phyloP scores from a whole-genome alignment of 2,888 invertebrate species.

The Lissocephala sabroskyi region DNA sequence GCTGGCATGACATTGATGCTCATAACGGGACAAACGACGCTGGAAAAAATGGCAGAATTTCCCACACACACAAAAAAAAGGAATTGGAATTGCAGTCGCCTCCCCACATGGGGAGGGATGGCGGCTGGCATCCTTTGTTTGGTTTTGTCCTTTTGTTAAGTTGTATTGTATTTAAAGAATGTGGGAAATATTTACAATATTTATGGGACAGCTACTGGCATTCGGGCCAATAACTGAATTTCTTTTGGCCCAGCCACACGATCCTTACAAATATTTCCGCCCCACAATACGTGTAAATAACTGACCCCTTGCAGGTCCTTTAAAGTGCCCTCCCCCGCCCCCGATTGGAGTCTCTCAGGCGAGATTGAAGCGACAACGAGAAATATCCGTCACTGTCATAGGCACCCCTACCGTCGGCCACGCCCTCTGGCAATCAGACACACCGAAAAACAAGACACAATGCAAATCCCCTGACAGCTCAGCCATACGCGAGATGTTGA shows the following conservation, averaged over 20 bases:
- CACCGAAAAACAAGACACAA: slow-evolving; percentile 6
- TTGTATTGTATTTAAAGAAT: slow-evolving; percentile 5
- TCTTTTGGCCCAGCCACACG: background rate
- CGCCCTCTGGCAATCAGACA: slow-evolving; percentile 4
- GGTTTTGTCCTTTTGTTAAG: slow-evolving; percentile 2
- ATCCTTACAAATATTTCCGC: background rate
- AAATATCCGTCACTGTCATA: slow-evolving; percentile 25
- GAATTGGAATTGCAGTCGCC: background rate
- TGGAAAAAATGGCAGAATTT: no score
- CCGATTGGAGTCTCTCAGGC: no score
- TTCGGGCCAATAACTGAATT: slow-evolving; percentile 2
- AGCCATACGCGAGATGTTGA: slow-evolving; percentile 3
- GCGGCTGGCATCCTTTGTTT: background rate
- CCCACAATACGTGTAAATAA: no score
- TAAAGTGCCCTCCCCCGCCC: no score
- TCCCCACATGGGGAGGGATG: no score
- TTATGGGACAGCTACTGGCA: slow-evolving; percentile 2
- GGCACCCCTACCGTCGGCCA: background rate
- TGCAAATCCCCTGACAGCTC: slow-evolving; percentile 2
- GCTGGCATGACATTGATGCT: background rate
- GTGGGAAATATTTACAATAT: slow-evolving; percentile 4
- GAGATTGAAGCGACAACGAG: background rate
- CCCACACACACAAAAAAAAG: no score
- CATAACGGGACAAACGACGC: no score
- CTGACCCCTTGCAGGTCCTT: no score